Evolutionary conservation across 2,888 invertebrate genomes (phyloP).

Genomic region (Thysanoteuthis rhombus): DNA sequence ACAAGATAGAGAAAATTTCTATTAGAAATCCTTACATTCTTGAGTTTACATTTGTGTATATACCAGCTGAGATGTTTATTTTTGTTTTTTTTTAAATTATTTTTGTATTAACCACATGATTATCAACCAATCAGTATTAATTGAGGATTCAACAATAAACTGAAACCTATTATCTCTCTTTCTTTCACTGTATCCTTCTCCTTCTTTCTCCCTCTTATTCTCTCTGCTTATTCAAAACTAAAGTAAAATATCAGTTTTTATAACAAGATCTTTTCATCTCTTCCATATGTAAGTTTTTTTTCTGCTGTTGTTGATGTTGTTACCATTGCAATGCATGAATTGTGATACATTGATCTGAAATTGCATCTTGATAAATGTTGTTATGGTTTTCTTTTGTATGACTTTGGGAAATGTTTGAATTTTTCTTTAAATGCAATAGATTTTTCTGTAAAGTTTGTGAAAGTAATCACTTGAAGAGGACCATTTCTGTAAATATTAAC

Average conservation of each 20-base stretch:
- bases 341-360: background rate
- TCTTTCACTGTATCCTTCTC: background rate
- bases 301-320: background rate
- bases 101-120: background rate
- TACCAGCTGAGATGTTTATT: background rate
- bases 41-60: background rate
- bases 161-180: background rate
- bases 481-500: too few relatives aligned
- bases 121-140: background rate
- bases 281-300: background rate
- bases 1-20: background rate
- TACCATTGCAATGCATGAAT: background rate
- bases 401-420: background rate
- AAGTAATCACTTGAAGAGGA: background rate
- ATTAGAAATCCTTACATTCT: background rate
- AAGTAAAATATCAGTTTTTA: background rate
- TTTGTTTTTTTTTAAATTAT: background rate
- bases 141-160: background rate
- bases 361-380: background rate
- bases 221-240: background rate
- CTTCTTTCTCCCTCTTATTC: background rate
- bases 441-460: background rate
- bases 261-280: background rate
- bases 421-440: background rate
- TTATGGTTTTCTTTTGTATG: background rate